Conservation (phyloP, 2,888 invertebrate species). For the Trypoxylon attenuatum region DNA sequence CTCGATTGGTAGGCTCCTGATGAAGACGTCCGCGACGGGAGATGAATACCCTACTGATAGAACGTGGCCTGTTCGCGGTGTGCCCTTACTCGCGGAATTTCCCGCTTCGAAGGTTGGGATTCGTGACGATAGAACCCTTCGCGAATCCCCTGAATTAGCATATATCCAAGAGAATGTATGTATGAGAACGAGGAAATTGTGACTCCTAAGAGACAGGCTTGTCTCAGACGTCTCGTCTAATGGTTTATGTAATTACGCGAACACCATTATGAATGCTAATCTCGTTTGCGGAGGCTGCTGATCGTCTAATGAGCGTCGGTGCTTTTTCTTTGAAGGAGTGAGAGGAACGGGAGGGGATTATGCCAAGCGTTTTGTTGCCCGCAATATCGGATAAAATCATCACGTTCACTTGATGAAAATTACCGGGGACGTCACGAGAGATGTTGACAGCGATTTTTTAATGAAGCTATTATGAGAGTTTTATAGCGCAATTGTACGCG, state of each 20-base stretch:
- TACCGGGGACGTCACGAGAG: too few species aligned
- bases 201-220: constrained; percentile 2
- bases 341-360: too few species aligned
- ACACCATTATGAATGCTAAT: constrained; percentile 42
- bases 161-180: too few species aligned
- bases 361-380: too few species aligned
- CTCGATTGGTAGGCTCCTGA: constrained; percentile 59
- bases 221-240: constrained; percentile 31
- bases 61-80: constrained; percentile 26
- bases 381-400: constrained; percentile 49
- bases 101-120: too few species aligned
- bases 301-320: not conserved
- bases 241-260: constrained; percentile 33
- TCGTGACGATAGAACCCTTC: too few species aligned
- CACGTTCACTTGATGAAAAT: constrained; percentile 31
- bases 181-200: not conserved
- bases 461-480: too few species aligned
- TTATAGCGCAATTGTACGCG: too few species aligned
- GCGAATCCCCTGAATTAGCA: too few species aligned
- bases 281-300: not conserved
- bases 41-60: constrained; percentile 45
- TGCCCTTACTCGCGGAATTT: not conserved
- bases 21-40: constrained; percentile 64
- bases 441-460: too few species aligned
- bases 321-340: too few species aligned